These are phyloP conservation scores for Hippopotamus amphibius DNA, from an alignment of 2,113 vertebrate species.

Conservation along the genomic window DNA sequence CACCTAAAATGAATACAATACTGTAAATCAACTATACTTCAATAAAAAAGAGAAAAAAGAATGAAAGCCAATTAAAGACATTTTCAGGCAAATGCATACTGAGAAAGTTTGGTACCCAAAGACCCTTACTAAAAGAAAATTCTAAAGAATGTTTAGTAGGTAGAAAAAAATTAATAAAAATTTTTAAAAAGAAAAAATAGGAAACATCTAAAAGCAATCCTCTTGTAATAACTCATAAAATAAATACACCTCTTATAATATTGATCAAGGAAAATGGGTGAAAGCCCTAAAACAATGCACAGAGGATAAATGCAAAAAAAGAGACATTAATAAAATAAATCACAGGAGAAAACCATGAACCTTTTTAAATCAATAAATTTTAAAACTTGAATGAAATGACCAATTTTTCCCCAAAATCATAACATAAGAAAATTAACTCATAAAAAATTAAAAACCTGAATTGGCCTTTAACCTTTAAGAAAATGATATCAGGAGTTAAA, in stretches of 20 bases:
- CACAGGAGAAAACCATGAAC: background rate
- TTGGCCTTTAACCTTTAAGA: conserved; percentile 10
- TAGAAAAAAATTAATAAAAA: background rate
- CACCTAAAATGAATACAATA: background rate
- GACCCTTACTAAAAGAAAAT: background rate
- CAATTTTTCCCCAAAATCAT: background rate
- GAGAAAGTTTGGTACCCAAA: background rate
- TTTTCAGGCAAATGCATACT: background rate
- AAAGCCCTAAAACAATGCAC: background rate
- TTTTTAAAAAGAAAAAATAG: background rate
- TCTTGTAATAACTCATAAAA: background rate
- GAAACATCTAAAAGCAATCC: background rate
- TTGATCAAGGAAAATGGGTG: background rate
- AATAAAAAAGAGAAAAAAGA: background rate
- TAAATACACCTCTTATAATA: background rate
- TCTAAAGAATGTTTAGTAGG: background rate
- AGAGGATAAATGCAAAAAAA: background rate
- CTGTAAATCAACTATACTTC: background rate
- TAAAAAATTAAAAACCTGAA: background rate
- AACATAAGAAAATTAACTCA: background rate
- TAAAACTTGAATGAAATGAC: conserved; percentile 19
- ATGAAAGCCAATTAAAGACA: background rate
- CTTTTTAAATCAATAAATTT: background rate
- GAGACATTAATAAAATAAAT: background rate
- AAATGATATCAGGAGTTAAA: background rate